Base-by-base conservation (phyloP, 1,140 invertebrate species). In the Pollicipes pollicipes region DNA sequence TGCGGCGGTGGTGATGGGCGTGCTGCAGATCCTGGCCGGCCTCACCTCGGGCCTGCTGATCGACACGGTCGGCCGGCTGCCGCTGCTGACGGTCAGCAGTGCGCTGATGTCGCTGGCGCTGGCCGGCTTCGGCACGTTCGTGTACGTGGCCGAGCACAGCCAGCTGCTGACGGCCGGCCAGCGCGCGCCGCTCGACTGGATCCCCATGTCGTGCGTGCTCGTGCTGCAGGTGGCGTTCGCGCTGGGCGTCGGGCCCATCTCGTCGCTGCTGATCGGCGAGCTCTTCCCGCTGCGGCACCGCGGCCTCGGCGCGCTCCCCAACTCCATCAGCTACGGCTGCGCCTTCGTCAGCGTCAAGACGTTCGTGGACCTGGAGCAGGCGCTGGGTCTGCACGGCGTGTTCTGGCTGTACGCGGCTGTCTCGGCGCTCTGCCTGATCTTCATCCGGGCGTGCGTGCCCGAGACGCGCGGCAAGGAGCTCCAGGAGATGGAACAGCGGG, bases 351-450 rank as follows among this genome's bases (percentile, higher is more conserved):
- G 91, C 45, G 91, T 93, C 17, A 93, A 93, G 80, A 90, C 90
- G 63, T 93, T 91, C 78, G 85, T 89, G 70, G 87, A 90, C 76
- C 86, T 94, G 76, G 86, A 90, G 79, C 76, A 83, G 77, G 78
- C 84, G 17, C 82, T 94, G 58, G 90, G 90, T 0, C 77, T 91
- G 21, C 85, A 90, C 76, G 90, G 89, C 16, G 85, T 90, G 0
- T 96, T 94, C 78, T 94, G 91, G 89, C 82, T 93, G 70, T 96
- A 94, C 77, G 87, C 91, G 2, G 89, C 85, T 2, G 85, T 95
- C 73, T 88, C 90, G 0, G 84, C 92, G 1, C 83, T 89, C 72
- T 91, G 91, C 30, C 81, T 93, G 1, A 84, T 92, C 70, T 90
- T 95, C 78, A 86, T 94, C 13, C 87, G 89, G 1, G 85, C 89